Percentiles rank a stretch among this genome's conserved stretches.
Evolutionary conservation across 37 sponge, comb jelly and placozoan genomes (phyloP).

Genomic region (Haliclona indistincta): DNA sequence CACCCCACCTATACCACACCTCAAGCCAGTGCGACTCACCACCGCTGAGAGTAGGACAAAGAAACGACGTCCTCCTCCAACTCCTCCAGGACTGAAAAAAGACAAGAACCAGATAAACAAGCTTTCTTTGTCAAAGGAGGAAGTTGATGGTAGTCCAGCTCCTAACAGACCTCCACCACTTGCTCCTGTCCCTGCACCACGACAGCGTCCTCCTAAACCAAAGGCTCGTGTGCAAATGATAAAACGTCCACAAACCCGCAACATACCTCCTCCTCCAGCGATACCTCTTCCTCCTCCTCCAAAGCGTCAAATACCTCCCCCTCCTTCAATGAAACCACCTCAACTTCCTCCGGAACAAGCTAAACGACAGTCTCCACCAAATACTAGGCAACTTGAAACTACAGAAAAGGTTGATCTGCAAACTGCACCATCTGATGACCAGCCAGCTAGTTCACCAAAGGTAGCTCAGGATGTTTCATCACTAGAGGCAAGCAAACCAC

Average conservation of each 20-base stretch:
- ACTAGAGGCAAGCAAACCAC: neutral
- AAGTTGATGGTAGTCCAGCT: neutral
- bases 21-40: neutral
- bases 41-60: too few species aligned
- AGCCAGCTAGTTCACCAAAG: neutral
- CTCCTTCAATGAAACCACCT: slow-evolving; percentile 18
- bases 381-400: neutral
- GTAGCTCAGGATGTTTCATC: neutral
- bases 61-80: too few species aligned
- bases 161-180: neutral
- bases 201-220: slow-evolving; percentile 11
- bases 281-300: slow-evolving; percentile 69
- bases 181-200: slow-evolving; percentile 20
- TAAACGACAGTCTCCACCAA: neutral
- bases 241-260: slow-evolving; percentile 42
- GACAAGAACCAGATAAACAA: too few species aligned
- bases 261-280: slow-evolving; percentile 56
- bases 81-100: too few species aligned
- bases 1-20: neutral
- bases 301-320: slow-evolving; percentile 1
- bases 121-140: too few species aligned
- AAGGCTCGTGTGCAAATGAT: slow-evolving; percentile 43
- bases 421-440: neutral
- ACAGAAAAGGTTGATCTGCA: neutral
- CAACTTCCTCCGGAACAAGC: slow-evolving; percentile 20